phyloP scores from a whole-genome alignment of 1,140 invertebrate species.

The Drosophila ambigua region DNA sequence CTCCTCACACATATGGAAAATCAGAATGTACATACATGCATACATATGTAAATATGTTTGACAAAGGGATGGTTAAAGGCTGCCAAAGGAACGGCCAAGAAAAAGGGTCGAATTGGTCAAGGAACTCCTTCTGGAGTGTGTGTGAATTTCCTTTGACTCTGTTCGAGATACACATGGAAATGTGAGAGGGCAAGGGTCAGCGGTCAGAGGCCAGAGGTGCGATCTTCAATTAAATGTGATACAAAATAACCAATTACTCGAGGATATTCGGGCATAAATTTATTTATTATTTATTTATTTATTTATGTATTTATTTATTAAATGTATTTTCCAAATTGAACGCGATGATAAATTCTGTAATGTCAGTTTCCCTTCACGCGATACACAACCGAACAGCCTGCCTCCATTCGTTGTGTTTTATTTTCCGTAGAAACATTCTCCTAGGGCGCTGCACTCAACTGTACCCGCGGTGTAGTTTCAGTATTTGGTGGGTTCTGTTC shows the following conservation, averaged over 20 bases:
- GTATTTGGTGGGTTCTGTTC: neutral
- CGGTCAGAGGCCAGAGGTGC: constrained; percentile 11
- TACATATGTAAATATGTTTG: neutral
- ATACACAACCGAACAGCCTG: no score
- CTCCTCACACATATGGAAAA: constrained; percentile 15
- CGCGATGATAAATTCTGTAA: no score
- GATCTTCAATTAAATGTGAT: neutral
- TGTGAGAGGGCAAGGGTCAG: constrained; percentile 14
- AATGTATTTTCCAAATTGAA: no score
- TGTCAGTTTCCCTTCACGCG: no score
- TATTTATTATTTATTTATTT: no score
- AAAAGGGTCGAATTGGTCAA: constrained; percentile 36
- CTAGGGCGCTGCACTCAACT: neutral
- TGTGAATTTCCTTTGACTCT: constrained; percentile 14
- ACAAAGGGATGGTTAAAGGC: neutral
- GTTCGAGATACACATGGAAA: neutral
- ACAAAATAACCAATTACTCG: no score
- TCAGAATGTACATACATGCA: constrained; percentile 12
- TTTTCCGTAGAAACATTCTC: neutral
- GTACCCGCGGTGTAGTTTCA: constrained; percentile 12
- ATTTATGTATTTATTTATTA: no score
- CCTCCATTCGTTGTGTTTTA: neutral
- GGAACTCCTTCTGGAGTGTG: constrained; percentile 7
- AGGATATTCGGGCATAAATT: no score
- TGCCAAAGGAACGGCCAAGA: neutral